These are phyloP conservation scores for Pilophorus perplexus DNA, from an alignment of 2,888 invertebrate species.

Conservation along the genomic window DNA sequence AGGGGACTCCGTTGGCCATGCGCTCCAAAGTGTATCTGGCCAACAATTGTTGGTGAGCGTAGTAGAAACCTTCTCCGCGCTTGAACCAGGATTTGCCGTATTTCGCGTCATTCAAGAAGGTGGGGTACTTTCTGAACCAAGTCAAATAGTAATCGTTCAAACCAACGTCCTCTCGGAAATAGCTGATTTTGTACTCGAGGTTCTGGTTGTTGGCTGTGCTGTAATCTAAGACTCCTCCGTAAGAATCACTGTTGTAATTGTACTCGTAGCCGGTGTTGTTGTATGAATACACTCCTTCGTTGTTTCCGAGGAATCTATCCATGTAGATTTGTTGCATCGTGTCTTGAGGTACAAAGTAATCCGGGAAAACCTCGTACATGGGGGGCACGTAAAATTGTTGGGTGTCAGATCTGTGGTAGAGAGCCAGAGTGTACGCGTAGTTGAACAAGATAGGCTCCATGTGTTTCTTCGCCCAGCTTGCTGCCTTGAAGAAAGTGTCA, in stretches of 20 bases:
- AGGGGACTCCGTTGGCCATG: neutral
- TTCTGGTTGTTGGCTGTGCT: neutral
- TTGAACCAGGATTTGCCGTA: constrained; percentile 39
- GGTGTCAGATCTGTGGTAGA: constrained; percentile 22
- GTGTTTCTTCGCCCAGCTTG: constrained; percentile 57
- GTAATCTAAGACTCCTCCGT: constrained; percentile 27
- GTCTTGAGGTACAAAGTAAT: constrained; percentile 29
- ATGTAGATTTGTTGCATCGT: constrained; percentile 32
- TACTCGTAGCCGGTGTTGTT: constrained; percentile 46
- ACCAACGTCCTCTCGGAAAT: constrained; percentile 71
- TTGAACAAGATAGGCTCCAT: constrained; percentile 61
- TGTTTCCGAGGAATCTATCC: neutral
- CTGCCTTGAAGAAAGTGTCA: constrained; percentile 62
- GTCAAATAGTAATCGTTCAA: constrained; percentile 62
- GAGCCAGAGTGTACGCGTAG: constrained; percentile 54
- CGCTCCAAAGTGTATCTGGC: constrained; percentile 54
- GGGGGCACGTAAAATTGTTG: constrained; percentile 22
- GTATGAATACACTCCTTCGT: constrained; percentile 33
- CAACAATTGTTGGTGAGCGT: constrained; percentile 65
- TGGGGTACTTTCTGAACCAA: constrained; percentile 63
- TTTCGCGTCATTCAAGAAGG: constrained; percentile 42
- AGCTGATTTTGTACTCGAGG: constrained; percentile 60
- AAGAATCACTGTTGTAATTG: constrained; percentile 39
- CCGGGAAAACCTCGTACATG: constrained; percentile 39
- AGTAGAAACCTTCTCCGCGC: constrained; percentile 53